Percentiles rank a stretch among this genome's conserved stretches.
Evolutionary conservation across 2,113 vertebrate genomes (phyloP).

Genomic region (Malurus cyaneus): DNA sequence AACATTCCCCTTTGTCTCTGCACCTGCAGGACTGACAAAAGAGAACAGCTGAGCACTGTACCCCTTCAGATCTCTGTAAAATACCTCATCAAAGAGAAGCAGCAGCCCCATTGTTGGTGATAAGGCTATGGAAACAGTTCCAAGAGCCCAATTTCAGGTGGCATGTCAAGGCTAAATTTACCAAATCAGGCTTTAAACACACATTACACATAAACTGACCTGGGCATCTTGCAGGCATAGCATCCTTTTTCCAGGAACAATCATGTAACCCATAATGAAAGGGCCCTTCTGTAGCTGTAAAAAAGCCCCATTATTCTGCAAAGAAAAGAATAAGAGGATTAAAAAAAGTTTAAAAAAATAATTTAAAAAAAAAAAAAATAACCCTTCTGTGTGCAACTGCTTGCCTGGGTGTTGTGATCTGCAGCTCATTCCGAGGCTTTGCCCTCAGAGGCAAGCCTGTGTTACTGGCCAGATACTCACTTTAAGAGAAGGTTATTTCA

Average conservation of each 20-base stretch:
- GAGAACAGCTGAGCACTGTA: background rate
- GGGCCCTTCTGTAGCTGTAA: background rate
- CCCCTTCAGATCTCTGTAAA: background rate
- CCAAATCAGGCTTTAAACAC: background rate
- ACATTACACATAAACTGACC: background rate
- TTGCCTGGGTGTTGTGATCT: background rate
- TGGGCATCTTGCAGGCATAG: background rate
- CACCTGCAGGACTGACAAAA: background rate
- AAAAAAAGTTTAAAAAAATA: background rate
- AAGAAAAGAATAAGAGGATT: constrained; percentile 34
- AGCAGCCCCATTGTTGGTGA: background rate
- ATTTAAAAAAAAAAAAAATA: background rate
- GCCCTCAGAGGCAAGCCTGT: background rate
- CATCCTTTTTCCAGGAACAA: background rate
- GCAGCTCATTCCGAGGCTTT: background rate
- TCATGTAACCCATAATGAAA: background rate
- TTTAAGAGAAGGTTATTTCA: background rate
- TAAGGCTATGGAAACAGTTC: background rate
- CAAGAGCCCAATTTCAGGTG: background rate
- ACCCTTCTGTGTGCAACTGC: background rate
- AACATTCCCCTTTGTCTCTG: background rate
- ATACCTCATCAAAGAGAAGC: background rate
- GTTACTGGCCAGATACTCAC: background rate
- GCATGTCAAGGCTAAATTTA: background rate
- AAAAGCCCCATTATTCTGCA: background rate